phyloP scores from a whole-genome alignment of 2,797 vertebrate genomes.

The Neosilurus mollespiculum region DNA sequence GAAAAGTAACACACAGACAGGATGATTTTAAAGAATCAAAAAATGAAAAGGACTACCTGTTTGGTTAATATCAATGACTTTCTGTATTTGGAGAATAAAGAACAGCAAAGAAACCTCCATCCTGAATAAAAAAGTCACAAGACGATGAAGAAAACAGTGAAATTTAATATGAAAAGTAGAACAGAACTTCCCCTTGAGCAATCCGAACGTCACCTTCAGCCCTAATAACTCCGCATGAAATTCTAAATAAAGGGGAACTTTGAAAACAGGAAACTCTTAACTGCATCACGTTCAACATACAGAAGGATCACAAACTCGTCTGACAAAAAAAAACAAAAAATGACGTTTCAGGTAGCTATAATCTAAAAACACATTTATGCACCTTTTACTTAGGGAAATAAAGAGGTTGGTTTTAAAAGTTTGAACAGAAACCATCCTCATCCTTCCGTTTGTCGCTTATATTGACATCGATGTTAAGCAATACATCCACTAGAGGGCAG shows the following conservation, averaged over 20 bases:
- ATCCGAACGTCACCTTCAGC: conserved; percentile 13
- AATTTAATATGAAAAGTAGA: conserved; percentile 23
- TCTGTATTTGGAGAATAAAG: conserved; percentile 2
- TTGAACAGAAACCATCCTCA: no score
- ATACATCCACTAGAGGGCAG: no score
- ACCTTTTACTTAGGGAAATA: no score
- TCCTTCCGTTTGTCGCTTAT: no score
- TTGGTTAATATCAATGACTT: background rate
- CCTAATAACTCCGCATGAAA: conserved; percentile 9
- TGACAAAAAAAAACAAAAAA: no score
- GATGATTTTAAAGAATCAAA: background rate
- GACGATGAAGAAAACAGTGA: conserved; percentile 21
- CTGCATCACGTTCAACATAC: background rate
- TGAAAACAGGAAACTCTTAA: background rate
- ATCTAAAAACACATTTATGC: no score
- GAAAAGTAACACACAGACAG: conserved; percentile 11
- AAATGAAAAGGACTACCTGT: background rate
- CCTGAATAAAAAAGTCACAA: conserved; percentile 32
- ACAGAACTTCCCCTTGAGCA: conserved; percentile 1
- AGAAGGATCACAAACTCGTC: background rate
- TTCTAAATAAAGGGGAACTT: background rate
- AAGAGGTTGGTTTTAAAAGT: no score
- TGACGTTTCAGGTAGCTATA: no score
- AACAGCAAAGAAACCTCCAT: conserved; percentile 12
- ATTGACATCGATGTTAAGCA: no score